Conservation (phyloP, 1,140 invertebrate species). For the Drosophila persimilis region DNA sequence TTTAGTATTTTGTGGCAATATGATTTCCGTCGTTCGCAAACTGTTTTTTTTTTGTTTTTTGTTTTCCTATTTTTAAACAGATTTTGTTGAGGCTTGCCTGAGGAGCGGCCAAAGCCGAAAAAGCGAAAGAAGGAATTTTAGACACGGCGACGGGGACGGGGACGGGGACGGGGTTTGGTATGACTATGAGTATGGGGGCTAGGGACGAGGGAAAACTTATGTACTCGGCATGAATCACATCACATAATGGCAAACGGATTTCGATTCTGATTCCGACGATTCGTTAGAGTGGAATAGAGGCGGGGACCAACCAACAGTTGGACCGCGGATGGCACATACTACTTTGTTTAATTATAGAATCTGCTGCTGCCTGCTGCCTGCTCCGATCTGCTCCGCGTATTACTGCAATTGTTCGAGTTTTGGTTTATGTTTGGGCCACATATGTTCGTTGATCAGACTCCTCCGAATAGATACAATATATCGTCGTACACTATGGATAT, state of each 20-base stretch:
- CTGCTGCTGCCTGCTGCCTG: too few relatives aligned
- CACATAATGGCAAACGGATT: conserved; percentile 49
- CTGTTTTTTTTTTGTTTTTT: conserved; percentile 7
- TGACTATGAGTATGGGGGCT: too few relatives aligned
- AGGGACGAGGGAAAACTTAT: conserved; percentile 27
- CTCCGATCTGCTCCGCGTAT: too few relatives aligned
- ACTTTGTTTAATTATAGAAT: conserved; percentile 7
- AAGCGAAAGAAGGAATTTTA: conserved; percentile 23
- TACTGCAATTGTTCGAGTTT: conserved; percentile 3
- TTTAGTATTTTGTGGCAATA: conserved; percentile 58
- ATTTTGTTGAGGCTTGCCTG: conserved; percentile 51
- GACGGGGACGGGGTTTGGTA: not conserved
- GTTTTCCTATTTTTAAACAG: conserved; percentile 73
- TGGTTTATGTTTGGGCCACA: conserved; percentile 24
- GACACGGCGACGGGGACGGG: not conserved
- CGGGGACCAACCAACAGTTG: conserved; percentile 12
- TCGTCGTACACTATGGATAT: too few relatives aligned
- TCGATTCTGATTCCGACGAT: conserved; percentile 1
- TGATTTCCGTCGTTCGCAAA: conserved; percentile 69
- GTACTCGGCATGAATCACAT: conserved; percentile 52
- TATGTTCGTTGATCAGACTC: conserved; percentile 11
- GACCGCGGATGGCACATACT: conserved; percentile 20
- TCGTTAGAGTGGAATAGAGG: conserved; percentile 26
- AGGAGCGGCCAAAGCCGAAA: conserved; percentile 18
- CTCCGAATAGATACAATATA: too few relatives aligned